Evolutionary conservation across 2,888 invertebrate species (phyloP), one percentile per base, ranked within the genome.

Genomic region (Allolobophora icterica): DNA sequence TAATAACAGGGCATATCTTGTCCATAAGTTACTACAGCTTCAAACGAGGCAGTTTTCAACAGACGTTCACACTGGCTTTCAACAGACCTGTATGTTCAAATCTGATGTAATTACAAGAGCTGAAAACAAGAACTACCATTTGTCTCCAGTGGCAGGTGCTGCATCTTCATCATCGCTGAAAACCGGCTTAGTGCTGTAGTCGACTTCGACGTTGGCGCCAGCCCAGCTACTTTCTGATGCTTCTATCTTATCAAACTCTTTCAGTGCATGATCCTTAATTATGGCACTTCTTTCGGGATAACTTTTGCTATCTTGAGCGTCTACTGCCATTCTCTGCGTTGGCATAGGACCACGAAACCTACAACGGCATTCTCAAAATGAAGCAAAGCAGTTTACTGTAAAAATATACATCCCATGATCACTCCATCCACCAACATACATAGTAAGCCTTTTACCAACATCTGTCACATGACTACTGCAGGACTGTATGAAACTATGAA

Each of bases 181-280:
- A 93, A 97, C 97, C 95, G 99, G 96, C 95, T 98, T 98, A 96
- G 98, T 98, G 96, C 97, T 97, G 89, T 90, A 98, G 96, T 98
- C 98, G 95, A 98, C 98, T 95, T 98, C 98, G 95, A 98, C 98
- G 94, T 98, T 97, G 93, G 97, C 97, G 92, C 98, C 97, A 89
- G 96, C 96, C 99, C 99, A 99, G 92, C 98, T 98, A n/a, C 94
- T 94, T 94, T 98, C 97, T 94, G 97, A 97, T 89, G 97, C 94
- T 71, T 95, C 97, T 93, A 98, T 97, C 94, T 98, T 97, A 95
- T 98, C 98, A 96, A 99, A 97, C 92, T 97, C 97, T 94, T 97
- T 97, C 94, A 99, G 96, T 95, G 98, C 98, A 95, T 98, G 98
- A 94, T 98, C 98, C 94, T 97, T 97, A 93, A 99, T 98, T 93